Base-by-base conservation (phyloP, 2,797 vertebrate species). In the Acipenser oxyrinchus region DNA sequence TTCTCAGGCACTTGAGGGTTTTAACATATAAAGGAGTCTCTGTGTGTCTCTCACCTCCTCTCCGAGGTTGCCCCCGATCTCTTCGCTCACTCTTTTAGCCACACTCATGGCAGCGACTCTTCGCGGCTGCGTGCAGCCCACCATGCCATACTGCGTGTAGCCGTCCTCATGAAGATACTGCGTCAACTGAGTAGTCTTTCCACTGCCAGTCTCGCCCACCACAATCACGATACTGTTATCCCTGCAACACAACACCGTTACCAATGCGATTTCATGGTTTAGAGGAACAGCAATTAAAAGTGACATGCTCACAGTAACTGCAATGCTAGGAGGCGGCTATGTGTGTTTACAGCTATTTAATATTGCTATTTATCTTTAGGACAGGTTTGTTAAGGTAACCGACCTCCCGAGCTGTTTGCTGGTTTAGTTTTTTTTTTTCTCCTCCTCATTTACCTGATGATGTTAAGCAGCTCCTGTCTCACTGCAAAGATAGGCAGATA, bases 201-300 rank as follows among this genome's bases (percentile, higher is more conserved):
- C 96, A 0, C 96, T 99, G 65, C 97, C 97, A 0, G 97, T 99
- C 85, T 99, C 97, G 8, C 97, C 97, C 50, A 99, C 97, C 75
- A 99, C 97, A 3, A 99, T 96, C 75, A 99, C 97, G 0, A 99
- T 98, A 81, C 93, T 99, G 82, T 99, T 99, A 82, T 99, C 96
- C 82, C 97, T 99, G 74, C 18, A 65, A 15, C 6, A 59, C 6
- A 64, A 64, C 49, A 60, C 4, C 55, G 37, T 37, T 37, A 4
- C 37, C 37, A 37, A 37, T 37, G n/a, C 13, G n/a, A 53, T 61
- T 15, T 69, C 7, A 58, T 50, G 10, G 62, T 15, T 49, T 5
- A 1, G n/a, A 5, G n/a, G 18, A 13, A 50, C 37, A 49, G 37
- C 8, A 58, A n/a, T n/a, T 11, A 7, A 58, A 58, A 8, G 12